Evolutionary conservation across 2,888 invertebrate species (phyloP).

Genomic region (Agrotis clavis): DNA sequence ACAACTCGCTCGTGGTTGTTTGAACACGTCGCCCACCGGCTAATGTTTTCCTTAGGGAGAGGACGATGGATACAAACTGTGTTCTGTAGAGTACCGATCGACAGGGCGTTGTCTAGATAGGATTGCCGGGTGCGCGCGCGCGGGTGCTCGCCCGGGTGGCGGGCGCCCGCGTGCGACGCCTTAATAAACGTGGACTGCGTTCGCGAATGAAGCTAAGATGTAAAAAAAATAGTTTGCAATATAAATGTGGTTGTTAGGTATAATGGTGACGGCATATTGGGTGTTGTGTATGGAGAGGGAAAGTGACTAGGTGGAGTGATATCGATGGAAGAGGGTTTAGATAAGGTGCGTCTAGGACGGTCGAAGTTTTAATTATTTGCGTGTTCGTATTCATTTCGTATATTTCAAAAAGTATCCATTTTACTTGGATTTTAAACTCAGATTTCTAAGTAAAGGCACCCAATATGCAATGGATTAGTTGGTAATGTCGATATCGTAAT

Average conservation of each 20-base stretch:
- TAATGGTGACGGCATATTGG: constrained; percentile 85
- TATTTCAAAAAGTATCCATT: constrained; percentile 21
- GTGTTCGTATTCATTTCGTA: constrained; percentile 45
- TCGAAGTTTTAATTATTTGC: constrained; percentile 49
- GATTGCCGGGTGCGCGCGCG: constrained; percentile 74
- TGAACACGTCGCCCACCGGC: constrained; percentile 75
- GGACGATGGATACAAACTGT: constrained; percentile 89
- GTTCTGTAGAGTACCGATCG: constrained; percentile 89
- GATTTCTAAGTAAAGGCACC: constrained; percentile 66
- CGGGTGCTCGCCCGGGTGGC: constrained; percentile 38
- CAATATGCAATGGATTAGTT: constrained; percentile 80
- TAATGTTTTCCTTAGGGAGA: constrained; percentile 84
- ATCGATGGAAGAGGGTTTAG: constrained; percentile 52
- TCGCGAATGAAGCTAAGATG: constrained; percentile 83
- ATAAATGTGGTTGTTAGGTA: constrained; percentile 86
- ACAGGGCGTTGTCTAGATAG: constrained; percentile 88
- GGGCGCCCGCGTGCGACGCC: constrained; percentile 66
- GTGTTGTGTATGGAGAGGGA: constrained; percentile 87
- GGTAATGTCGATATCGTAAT: constrained; percentile 82
- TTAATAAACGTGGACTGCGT: constrained; percentile 77
- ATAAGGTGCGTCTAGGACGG: constrained; percentile 53
- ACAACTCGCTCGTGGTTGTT: constrained; percentile 53
- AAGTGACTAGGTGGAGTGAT: constrained; percentile 60
- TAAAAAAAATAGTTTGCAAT: constrained; percentile 88
- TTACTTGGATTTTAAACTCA: constrained; percentile 33